These are phyloP conservation scores for Thunnus maccoyii DNA, from an alignment of 2,113 vertebrate genomes.

Conservation along the genomic window DNA sequence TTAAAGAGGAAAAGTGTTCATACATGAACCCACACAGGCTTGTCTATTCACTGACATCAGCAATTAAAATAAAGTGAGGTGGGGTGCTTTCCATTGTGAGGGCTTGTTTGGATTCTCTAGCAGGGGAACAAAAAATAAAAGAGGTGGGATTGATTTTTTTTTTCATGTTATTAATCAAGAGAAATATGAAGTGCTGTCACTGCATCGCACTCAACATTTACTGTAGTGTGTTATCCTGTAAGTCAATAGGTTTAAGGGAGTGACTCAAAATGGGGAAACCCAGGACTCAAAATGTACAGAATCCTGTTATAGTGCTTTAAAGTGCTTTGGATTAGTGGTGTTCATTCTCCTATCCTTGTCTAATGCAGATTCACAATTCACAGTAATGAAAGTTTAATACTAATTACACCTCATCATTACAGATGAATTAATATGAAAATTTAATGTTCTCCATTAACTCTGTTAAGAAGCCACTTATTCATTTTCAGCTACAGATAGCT, in stretches of 20 bases:
- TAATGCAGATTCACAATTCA: constrained; percentile 45
- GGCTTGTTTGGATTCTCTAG: constrained; percentile 47
- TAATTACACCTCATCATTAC: constrained; percentile 63
- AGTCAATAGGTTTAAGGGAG: background rate
- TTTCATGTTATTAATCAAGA: constrained; percentile 38
- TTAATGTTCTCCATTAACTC: constrained; percentile 58
- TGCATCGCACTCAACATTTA: background rate
- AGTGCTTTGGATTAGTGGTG: background rate
- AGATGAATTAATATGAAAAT: constrained; percentile 65
- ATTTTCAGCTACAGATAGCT: constrained; percentile 25
- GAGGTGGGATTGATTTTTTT: constrained; percentile 24
- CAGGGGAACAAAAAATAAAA: constrained; percentile 46
- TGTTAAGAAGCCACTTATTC: constrained; percentile 43
- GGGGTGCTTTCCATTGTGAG: constrained; percentile 47
- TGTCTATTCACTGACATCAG: constrained; percentile 36
- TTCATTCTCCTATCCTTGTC: constrained; percentile 11
- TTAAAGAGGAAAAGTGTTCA: constrained; percentile 45
- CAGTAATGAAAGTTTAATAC: constrained; percentile 64
- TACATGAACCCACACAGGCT: constrained; percentile 27
- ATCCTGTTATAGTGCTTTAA: background rate
- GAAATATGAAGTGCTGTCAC: constrained; percentile 38
- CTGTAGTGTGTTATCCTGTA: constrained; percentile 9
- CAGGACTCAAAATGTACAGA: background rate
- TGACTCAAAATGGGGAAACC: background rate
- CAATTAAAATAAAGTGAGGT: constrained; percentile 48